These are phyloP conservation scores for Rhagologus leucostigma DNA, from an alignment of 2,113 vertebrate genomes.

Conservation along the genomic window DNA sequence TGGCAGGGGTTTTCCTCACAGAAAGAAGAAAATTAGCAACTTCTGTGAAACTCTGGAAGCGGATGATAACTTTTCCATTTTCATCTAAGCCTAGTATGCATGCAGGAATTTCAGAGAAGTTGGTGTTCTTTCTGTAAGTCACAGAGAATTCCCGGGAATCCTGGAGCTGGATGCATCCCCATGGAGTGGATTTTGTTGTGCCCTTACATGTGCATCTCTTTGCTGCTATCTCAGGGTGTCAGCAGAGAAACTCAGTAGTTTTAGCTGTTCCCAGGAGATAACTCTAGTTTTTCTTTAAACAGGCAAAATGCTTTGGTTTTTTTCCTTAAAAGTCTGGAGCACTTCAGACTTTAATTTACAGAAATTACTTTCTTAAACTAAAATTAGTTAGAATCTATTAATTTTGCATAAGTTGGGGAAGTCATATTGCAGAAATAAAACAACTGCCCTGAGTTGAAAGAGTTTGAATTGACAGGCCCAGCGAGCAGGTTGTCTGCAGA, in stretches of 20 bases:
- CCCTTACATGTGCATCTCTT: not conserved
- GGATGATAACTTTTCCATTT: not conserved
- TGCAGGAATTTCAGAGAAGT: not conserved
- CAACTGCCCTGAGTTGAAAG: not conserved
- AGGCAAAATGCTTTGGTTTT: not conserved
- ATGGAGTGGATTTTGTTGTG: not conserved
- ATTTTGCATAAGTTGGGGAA: not conserved
- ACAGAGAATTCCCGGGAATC: not conserved
- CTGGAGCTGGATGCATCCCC: not conserved
- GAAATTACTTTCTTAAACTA: not conserved
- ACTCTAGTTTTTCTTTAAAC: not conserved
- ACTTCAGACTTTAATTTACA: not conserved
- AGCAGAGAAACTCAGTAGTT: not conserved
- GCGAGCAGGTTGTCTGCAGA: not conserved
- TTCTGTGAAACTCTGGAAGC: not conserved
- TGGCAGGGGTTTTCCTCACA: constrained; percentile 17
- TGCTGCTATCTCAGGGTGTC: not conserved
- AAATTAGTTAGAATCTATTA: not conserved
- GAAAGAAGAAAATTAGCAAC: not conserved
- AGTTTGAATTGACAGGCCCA: not conserved
- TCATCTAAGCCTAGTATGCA: not conserved
- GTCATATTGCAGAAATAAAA: not conserved
- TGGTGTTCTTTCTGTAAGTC: not conserved
- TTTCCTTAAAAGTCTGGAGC: not conserved
- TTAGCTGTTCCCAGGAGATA: not conserved